Evolutionary conservation across 2,113 vertebrate species (phyloP).

Genomic region (Pelodiscus sinensis): DNA sequence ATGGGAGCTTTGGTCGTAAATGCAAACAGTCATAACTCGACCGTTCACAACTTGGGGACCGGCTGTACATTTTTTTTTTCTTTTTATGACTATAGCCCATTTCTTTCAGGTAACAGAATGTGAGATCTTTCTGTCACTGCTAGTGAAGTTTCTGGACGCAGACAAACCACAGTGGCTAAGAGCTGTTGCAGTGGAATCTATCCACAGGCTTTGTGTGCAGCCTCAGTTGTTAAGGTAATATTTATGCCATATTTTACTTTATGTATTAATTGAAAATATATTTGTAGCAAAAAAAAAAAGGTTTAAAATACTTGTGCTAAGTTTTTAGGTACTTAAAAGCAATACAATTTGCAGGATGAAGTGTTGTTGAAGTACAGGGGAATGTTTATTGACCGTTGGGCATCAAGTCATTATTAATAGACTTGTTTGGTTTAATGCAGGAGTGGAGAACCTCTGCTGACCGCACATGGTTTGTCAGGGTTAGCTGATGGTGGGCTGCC

Average conservation of each 20-base stretch:
- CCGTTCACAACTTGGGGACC: no score
- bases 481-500: no score
- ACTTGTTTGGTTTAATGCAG: neutral
- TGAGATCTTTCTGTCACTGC: slow-evolving; percentile 97
- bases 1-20: no score
- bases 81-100: neutral
- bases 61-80: neutral
- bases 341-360: neutral
- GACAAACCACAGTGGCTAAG: slow-evolving; percentile 98
- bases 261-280: neutral
- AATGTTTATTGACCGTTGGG: neutral
- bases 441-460: no score
- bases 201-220: slow-evolving; percentile 96
- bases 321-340: slow-evolving; percentile 7
- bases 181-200: slow-evolving; percentile 97
- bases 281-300: neutral
- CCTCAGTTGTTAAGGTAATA: slow-evolving; percentile 93
- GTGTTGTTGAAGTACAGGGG: neutral
- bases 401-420: neutral
- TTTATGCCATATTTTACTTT: neutral
- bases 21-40: no score
- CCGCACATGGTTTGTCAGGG: no score
- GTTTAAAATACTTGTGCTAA: neutral
- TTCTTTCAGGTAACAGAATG: slow-evolving; percentile 95
- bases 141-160: slow-evolving; percentile 98